phyloP scores from a whole-genome alignment of 1,140 invertebrate genomes.

The Phthorimaea operculella region DNA sequence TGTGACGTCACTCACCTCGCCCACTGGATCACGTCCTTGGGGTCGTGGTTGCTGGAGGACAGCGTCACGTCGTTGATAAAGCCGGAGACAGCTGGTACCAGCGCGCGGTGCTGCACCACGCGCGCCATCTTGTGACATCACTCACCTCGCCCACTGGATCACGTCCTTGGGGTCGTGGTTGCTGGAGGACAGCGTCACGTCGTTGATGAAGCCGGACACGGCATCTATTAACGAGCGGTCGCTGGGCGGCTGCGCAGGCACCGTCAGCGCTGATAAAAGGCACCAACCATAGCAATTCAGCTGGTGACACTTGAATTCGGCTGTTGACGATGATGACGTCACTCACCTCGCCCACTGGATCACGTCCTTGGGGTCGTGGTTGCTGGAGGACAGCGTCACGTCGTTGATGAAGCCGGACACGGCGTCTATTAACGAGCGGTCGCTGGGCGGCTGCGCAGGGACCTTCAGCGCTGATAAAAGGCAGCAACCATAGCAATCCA shows the following conservation, averaged over 20 bases:
- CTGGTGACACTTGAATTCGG: too few species aligned
- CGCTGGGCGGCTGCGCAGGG: conserved; percentile 89
- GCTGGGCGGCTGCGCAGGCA: conserved; percentile 88
- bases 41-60: conserved; percentile 75
- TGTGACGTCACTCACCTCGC: too few species aligned
- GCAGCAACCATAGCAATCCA: too few species aligned
- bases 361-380: conserved; percentile 75
- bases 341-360: conserved; percentile 72
- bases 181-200: conserved; percentile 89
- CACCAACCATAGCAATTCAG: too few species aligned
- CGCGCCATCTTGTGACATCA: too few species aligned
- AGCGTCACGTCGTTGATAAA: conserved; percentile 96
- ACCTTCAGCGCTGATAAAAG: conserved; percentile 82
- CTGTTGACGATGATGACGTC: too few species aligned
- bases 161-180: conserved; percentile 75
- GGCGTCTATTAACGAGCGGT: conserved; percentile 91
- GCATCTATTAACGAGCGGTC: conserved; percentile 94
- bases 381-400: conserved; percentile 86
- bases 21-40: conserved; percentile 77
- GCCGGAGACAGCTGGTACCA: conserved; percentile 94
- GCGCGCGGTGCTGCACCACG: too few species aligned
- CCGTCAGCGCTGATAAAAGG: too few species aligned
- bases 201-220: conserved; percentile 95
- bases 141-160: conserved; percentile 71
- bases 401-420: conserved; percentile 97